Base-by-base conservation (phyloP, 2,888 invertebrate species). In the Ectemnius cavifrons region DNA sequence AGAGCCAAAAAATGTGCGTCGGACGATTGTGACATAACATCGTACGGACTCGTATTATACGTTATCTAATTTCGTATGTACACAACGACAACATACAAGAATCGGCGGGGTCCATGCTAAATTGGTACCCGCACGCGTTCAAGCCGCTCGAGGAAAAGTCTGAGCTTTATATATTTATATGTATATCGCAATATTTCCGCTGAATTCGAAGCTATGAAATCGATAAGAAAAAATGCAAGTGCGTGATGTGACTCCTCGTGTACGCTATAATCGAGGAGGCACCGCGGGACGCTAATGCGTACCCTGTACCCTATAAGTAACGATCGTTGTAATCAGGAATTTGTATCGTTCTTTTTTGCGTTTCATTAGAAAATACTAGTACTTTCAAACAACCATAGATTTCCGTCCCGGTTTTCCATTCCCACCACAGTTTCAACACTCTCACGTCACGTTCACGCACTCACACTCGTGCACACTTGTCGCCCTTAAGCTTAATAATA, bases 401-500 rank as follows among this genome's bases (percentile, higher is more conserved):
- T 37, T n/a, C 47, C 23, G 23, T 61, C 27, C 27, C 62, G 13
- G 8, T 18, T 11, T 49, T 13, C 65, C 67, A 60, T 58, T 58
- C 56, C 71, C 68, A 63, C 61, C 72, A 49, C 69, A 75, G 73
- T 67, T 72, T 74, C 73, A 75, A 73, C 69, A 73, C 78, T 72
- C 67, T 71, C 79, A 79, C 78, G 75, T 77, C 71, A 57, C 75
- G 78, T 76, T 68, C 65, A 79, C 83, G 71, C 67, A 65, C 80
- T 74, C 73, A 62, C 62, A 61, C 69, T 60, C 74, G 65, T 61
- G 52, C 52, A 16, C n/a, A 52, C 47, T 58, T 65, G 64, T 75
- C 71, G 67, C 75, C 8, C 60, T 78, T 75, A 79, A 82, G 77
- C 87, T 87, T 89, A 89, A 84, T 83, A 81, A 77, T 90, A 89